A percentile compares a stretch with the other conserved stretches of the same genome.
phyloP scores from a whole-genome alignment of 2,888 invertebrate species.

The Adelphocoris suturalis region DNA sequence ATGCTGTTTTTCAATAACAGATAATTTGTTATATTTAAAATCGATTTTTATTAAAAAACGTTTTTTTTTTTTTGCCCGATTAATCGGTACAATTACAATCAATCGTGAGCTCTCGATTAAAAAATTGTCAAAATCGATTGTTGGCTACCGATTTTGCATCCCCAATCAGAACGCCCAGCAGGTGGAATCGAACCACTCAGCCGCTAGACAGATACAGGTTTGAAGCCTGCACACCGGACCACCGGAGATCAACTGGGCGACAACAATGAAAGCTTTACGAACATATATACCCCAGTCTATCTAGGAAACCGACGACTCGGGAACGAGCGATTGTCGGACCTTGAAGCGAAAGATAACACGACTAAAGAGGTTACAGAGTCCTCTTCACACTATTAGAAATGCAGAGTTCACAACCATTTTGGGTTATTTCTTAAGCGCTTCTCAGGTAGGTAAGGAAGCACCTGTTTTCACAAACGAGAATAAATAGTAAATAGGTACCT shows the following conservation, averaged over 20 bases:
- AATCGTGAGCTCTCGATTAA: too few species aligned
- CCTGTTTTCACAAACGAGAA: too few species aligned
- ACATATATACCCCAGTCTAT: not conserved
- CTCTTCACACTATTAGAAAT: not conserved
- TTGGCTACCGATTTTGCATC: too few species aligned
- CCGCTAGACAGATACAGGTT: slow-evolving; percentile 89
- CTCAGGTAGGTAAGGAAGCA: too few species aligned
- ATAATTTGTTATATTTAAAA: too few species aligned
- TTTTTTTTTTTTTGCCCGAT: too few species aligned
- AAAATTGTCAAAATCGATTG: too few species aligned
- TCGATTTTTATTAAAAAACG: too few species aligned
- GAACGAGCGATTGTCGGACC: not conserved
- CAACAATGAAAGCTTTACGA: not conserved
- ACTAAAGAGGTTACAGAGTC: not conserved
- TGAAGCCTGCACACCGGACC: slow-evolving; percentile 92
- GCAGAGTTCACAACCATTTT: not conserved
- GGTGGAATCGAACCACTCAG: slow-evolving; percentile 93
- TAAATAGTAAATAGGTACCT: too few species aligned
- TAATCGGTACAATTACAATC: too few species aligned
- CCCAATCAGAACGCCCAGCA: slow-evolving; percentile 82
- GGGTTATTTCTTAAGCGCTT: not conserved
- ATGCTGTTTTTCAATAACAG: too few species aligned
- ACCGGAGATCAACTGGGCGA: slow-evolving; percentile 87
- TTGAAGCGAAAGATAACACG: slow-evolving; percentile 27
- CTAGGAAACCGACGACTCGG: not conserved